Percentiles rank a stretch among this genome's conserved stretches.
phyloP scores from a whole-genome alignment of 2,797 vertebrate genomes.

The Crenichthys baileyi region DNA sequence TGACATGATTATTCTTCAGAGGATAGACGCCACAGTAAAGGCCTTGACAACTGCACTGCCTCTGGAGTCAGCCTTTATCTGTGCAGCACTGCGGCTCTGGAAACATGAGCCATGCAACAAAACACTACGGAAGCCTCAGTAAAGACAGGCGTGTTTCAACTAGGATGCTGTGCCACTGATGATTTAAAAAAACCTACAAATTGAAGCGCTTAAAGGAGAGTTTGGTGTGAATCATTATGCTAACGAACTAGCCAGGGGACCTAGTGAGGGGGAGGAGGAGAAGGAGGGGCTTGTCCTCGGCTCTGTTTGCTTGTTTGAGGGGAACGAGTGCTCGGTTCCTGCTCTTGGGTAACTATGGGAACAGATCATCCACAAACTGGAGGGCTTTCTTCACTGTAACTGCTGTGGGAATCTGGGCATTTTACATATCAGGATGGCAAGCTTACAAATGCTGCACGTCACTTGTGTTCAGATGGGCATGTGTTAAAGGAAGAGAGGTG shows the following conservation, averaged over 20 bases:
- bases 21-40: slow-evolving; percentile 40
- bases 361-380: slow-evolving; percentile 79
- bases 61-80: slow-evolving; percentile 28
- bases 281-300: slow-evolving; percentile 62
- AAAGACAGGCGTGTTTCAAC: slow-evolving; percentile 59
- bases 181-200: slow-evolving; percentile 73
- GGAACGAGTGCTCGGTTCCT: slow-evolving; percentile 66
- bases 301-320: slow-evolving; percentile 63
- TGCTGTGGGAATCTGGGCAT: slow-evolving; percentile 63
- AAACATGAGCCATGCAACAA: slow-evolving; percentile 34
- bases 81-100: slow-evolving; percentile 17
- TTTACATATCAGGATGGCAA: slow-evolving; percentile 61
- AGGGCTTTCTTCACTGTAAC: slow-evolving; percentile 74
- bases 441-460: slow-evolving; percentile 53
- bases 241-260: slow-evolving; percentile 79
- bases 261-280: slow-evolving; percentile 71
- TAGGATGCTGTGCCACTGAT: slow-evolving; percentile 55
- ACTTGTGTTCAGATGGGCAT: slow-evolving; percentile 42
- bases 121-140: slow-evolving; percentile 21
- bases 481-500: slow-evolving; percentile 33
- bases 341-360: slow-evolving; percentile 76
- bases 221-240: slow-evolving; percentile 79
- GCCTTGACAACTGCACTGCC: slow-evolving; percentile 30
- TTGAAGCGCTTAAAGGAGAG: slow-evolving; percentile 72
- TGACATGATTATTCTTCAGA: slow-evolving; percentile 47